Conservation (phyloP, 2,113 vertebrate genomes). For the Chrysochloris asiatica region DNA sequence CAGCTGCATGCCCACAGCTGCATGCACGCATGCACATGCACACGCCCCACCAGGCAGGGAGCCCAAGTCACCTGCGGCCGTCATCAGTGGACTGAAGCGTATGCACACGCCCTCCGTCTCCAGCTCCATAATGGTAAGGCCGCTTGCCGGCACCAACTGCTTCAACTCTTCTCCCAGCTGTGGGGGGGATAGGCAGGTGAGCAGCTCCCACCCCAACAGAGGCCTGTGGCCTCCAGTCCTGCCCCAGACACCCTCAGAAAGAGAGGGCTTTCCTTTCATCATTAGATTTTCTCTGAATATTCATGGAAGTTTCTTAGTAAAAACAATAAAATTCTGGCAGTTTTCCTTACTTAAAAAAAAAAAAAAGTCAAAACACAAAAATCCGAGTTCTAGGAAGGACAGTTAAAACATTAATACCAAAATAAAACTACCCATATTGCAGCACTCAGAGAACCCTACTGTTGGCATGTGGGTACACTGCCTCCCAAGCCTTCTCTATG, state of each 20-base stretch:
- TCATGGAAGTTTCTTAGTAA: neutral
- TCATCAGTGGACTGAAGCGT: constrained; percentile 94
- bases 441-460: neutral
- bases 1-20: rapidly evolving
- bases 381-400: neutral
- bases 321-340: too few species aligned
- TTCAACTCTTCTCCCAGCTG: constrained; percentile 93
- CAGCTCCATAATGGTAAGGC: constrained; percentile 93
- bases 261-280: neutral
- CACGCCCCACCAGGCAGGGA: neutral
- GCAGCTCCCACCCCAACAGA: rapidly evolving
- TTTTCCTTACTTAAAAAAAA: neutral
- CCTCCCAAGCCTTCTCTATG: neutral
- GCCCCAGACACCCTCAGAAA: neutral
- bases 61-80: constrained; percentile 89
- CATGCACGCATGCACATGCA: neutral
- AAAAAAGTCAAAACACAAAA: constrained; percentile 1
- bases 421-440: neutral
- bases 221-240: too few species aligned
- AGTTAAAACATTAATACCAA: neutral
- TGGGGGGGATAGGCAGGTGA: constrained; percentile 28
- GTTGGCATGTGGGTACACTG: neutral
- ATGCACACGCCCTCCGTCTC: constrained; percentile 93
- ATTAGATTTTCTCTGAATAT: neutral
- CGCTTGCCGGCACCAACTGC: constrained; percentile 89